Base-by-base conservation (phyloP, 2,888 invertebrate genomes). In the Amiota mariae region DNA sequence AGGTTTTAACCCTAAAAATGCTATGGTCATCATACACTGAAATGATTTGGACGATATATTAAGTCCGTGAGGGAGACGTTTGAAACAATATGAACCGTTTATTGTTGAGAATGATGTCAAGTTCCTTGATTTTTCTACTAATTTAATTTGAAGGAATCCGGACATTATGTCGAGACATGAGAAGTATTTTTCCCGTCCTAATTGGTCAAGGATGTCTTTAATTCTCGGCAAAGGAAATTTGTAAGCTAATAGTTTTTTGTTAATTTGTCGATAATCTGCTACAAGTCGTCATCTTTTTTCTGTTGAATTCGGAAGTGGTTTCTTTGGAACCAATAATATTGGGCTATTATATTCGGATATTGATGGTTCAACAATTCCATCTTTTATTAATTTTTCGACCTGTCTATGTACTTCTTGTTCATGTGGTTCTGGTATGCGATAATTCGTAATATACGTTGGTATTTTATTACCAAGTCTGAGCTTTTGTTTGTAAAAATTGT, bases 381-480 rank as follows among this genome's bases (percentile, higher is more conserved):
- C 68, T 2, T 59, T 49, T 8, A 64, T 18, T 49, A 74, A 47
- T 61, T 75, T 76, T 51, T 74, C 59, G 36, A 74, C 76, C 48
- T 76, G 70, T 51, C 20, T 77, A 46, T 24, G 61, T 54, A 77
- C 64, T 49, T 77, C 74, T 15, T 73, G 67, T 72, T 73, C 73
- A 57, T 77, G 77, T 8, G 70, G n/a, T n/a, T n/a, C n/a, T n/a
- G n/a, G n/a, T n/a, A n/a, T n/a, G n/a, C n/a, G n/a, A n/a, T n/a
- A n/a, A n/a, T n/a, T n/a, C n/a, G n/a, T n/a, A n/a, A n/a, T n/a
- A n/a, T n/a, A n/a, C n/a, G n/a, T n/a, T n/a, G n/a, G n/a, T n/a
- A n/a, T n/a, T n/a, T n/a, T n/a, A n/a, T n/a, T n/a, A n/a, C n/a
- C n/a, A n/a, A n/a, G n/a, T n/a, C n/a, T n/a, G n/a, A n/a, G n/a